Evolutionary conservation across 2,113 vertebrate species (phyloP).

Genomic region (Phalacrocorax carbo): DNA sequence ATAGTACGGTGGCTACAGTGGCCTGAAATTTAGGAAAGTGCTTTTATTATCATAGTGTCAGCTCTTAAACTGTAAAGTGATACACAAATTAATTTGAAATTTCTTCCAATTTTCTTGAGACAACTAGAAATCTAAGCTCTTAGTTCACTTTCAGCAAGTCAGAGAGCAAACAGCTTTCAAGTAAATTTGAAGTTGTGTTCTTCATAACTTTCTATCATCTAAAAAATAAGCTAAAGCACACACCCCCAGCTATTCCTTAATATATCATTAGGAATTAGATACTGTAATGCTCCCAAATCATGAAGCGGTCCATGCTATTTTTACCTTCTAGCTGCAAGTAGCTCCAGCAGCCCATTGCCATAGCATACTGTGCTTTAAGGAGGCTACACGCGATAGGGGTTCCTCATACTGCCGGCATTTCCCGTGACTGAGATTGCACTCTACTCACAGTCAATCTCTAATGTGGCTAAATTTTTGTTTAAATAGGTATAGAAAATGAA

Average conservation of each 20-base stretch:
- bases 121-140: not conserved
- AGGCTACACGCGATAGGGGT: rapidly evolving
- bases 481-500: not conserved
- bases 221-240: not conserved
- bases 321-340: not conserved
- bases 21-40: not conserved
- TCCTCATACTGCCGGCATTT: not conserved
- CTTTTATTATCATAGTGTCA: not conserved
- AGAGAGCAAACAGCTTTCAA: not conserved
- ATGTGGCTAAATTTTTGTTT: not conserved
- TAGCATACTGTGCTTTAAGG: no score
- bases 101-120: not conserved
- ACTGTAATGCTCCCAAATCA: no score
- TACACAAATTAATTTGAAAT: not conserved
- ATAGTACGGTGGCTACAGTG: no score
- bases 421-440: no score
- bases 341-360: not conserved
- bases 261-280: not conserved
- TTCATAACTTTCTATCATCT: not conserved
- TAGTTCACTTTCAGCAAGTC: not conserved
- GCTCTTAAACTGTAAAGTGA: not conserved
- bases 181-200: not conserved
- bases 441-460: no score
- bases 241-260: no score
- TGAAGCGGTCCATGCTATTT: no score